Evolutionary conservation across 1,140 invertebrate species (phyloP), one percentile per base, ranked within the genome.

Genomic region (Pseudomyrmex pallidus): DNA sequence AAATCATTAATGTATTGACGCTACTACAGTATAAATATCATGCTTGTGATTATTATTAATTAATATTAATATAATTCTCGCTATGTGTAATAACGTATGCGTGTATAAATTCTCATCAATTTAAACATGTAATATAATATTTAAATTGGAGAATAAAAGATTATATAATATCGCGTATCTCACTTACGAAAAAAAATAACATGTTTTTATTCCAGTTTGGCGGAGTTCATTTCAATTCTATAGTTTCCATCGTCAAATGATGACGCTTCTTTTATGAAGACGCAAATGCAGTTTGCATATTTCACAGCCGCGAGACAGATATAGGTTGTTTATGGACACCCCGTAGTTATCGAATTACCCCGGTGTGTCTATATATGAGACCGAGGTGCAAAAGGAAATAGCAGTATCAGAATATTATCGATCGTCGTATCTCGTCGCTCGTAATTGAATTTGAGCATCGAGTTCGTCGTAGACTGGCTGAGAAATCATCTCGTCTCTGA

Each of bases 311-410:
- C 17, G 22, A 15, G 22, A 17, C 10, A 22, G 44, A 50, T 68
- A 50, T 68, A 46, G 35, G 22, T 25, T 72, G 66, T 72, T 80
- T 80, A 80, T 48, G 66, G 76, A 80, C 56, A 72, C 12, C 17
- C 12, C 66, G 22, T 72, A 70, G 66, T 72, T 72, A 80, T 80
- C 12, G 76, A 80, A 80, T 80, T 80, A 80, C 22, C 54, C 13
- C 22, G 59, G 57, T 48, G 57, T 35, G 44, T 10, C 54, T 44
- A 80, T 67, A 48, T 59, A 48, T 48, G 22, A 35, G 35, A 15
- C 25, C 44, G 76, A 50, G 22, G 57, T 25, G 66, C 64, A 80
- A 80, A 72, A 66, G 48, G 64, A 80, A 70, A 59, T 61, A n/a
- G 64, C 54, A 50, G 54, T 25, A 78, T 70, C 22, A 66, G 44